Percentiles rank a stretch among this genome's conserved stretches.
Conservation (phyloP, 2,113 vertebrate genomes). For the Urocynchramus pylzowi region DNA sequence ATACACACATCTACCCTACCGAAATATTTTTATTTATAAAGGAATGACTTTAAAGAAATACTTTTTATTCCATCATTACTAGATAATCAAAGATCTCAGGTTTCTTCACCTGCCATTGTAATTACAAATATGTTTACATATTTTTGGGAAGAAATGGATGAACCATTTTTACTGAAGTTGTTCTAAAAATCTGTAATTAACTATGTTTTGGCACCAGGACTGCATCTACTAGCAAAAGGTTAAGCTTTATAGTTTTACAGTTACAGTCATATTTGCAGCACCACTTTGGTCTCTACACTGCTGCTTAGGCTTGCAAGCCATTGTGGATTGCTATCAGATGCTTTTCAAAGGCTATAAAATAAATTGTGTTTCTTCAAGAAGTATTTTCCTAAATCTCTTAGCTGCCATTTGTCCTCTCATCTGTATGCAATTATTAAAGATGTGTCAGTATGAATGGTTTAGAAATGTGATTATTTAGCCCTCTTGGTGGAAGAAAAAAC, state of each 20-base stretch:
- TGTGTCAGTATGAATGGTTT: not conserved
- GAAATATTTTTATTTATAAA: not conserved
- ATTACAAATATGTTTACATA: not conserved
- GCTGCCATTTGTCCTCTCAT: not conserved
- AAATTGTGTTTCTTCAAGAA: not conserved
- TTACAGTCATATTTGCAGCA: not conserved
- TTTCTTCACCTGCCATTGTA: not conserved
- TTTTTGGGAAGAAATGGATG: not conserved
- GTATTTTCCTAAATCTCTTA: not conserved
- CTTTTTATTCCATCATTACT: not conserved
- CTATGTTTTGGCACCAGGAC: not conserved
- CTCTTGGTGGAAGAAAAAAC: not conserved
- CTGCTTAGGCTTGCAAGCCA: not conserved
- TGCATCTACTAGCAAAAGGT: not conserved
- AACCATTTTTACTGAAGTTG: not conserved
- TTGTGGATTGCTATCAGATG: not conserved
- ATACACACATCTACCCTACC: not conserved
- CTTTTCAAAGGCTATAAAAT: not conserved
- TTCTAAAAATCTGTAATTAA: not conserved
- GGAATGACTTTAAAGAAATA: not conserved
- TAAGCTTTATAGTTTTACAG: not conserved
- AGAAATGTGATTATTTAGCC: not conserved
- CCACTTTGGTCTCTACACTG: not conserved
- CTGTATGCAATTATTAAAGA: not conserved
- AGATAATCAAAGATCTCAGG: not conserved